A percentile compares a stretch with the other conserved stretches of the same genome.
Evolutionary conservation across 1,140 invertebrate species (phyloP).

Genomic region (Lasioglossum baleicum): DNA sequence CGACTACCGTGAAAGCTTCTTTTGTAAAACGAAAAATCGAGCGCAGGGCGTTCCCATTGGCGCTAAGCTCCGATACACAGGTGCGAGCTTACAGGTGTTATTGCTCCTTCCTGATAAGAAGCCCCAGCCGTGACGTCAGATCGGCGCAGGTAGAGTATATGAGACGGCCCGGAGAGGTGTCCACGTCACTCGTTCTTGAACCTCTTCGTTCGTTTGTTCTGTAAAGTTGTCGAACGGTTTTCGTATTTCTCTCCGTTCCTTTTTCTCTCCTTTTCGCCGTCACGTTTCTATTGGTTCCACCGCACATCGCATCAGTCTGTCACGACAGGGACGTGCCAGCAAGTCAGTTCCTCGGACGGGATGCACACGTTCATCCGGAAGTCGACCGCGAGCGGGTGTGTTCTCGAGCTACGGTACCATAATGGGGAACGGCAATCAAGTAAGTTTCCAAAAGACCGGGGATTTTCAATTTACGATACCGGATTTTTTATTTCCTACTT

Average conservation of each 20-base stretch:
- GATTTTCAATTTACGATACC: neutral
- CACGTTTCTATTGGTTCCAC: neutral
- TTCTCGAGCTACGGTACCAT: neutral
- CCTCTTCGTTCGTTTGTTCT: slow-evolving; percentile 67
- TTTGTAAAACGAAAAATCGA: slow-evolving; percentile 25
- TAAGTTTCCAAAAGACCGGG: neutral
- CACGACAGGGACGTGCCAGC: neutral
- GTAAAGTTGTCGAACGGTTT: slow-evolving; percentile 42
- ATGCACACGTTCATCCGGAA: slow-evolving; percentile 30
- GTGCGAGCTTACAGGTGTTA: slow-evolving; percentile 65
- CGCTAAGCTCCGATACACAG: slow-evolving; percentile 52
- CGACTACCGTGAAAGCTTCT: slow-evolving; percentile 15
- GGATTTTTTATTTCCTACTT: too few species aligned
- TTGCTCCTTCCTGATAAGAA: slow-evolving; percentile 73
- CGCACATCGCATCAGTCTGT: neutral
- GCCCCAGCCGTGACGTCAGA: slow-evolving; percentile 77
- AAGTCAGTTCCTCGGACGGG: neutral
- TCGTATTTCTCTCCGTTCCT: neutral
- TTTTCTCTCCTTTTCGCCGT: neutral
- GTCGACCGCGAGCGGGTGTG: slow-evolving; percentile 11
- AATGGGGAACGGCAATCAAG: slow-evolving; percentile 3
- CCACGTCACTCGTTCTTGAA: slow-evolving; percentile 78
- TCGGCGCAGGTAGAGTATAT: slow-evolving; percentile 77
- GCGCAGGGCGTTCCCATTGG: slow-evolving; percentile 55
- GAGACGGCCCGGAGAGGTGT: slow-evolving; percentile 71